phyloP scores from a whole-genome alignment of 1,140 invertebrate species.

The Drosophila insularis region DNA sequence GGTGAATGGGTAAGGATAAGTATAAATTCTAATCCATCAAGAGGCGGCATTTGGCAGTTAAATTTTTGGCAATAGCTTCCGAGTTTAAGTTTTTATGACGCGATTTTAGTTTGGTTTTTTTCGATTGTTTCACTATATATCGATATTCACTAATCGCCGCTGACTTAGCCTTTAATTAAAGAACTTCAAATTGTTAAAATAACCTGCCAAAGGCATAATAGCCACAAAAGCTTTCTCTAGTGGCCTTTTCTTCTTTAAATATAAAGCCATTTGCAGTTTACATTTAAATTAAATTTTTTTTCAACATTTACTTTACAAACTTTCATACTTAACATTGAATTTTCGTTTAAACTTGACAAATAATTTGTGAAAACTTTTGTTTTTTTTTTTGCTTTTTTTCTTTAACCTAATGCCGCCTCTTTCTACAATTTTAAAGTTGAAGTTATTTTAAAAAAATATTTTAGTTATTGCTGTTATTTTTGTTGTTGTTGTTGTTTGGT shows the following conservation, averaged over 20 bases:
- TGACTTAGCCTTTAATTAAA: background rate
- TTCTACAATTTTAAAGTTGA: slow-evolving; percentile 2
- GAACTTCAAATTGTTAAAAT: too few species aligned
- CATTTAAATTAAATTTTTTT: too few species aligned
- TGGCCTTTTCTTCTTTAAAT: too few species aligned
- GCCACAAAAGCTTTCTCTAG: too few species aligned
- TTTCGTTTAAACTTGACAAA: too few species aligned
- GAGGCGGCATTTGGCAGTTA: background rate
- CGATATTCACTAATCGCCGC: background rate
- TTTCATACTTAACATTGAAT: too few species aligned
- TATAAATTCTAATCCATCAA: background rate
- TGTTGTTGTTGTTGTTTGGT: slow-evolving; percentile 47
- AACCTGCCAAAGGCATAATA: too few species aligned
- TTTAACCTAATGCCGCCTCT: background rate
- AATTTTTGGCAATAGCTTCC: background rate
- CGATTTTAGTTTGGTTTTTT: too few species aligned
- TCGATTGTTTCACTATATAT: too few species aligned
- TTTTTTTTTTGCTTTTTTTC: background rate
- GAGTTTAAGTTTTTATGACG: background rate
- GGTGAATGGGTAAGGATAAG: background rate
- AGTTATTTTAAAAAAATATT: slow-evolving; percentile 22
- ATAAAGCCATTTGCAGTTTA: too few species aligned
- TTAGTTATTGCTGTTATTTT: slow-evolving; percentile 37
- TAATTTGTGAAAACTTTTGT: too few species aligned
- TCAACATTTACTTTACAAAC: too few species aligned